phyloP scores from a whole-genome alignment of 2,888 invertebrate species.

The Deilephila porcellus region DNA sequence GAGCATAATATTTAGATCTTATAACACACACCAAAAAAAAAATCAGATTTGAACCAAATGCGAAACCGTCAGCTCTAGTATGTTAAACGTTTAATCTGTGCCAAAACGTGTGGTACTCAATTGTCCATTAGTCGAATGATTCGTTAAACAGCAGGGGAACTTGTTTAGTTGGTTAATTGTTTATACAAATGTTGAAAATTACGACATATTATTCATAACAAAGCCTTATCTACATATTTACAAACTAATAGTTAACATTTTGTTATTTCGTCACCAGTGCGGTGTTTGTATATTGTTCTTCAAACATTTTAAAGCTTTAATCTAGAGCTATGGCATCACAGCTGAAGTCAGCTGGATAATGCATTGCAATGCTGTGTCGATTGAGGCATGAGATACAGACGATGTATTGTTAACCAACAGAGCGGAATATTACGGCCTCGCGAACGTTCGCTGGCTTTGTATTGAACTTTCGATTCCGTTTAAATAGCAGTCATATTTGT shows the following conservation, averaged over 20 bases:
- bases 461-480: not conserved
- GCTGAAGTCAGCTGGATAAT: not conserved
- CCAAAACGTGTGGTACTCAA: not conserved
- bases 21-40: not conserved
- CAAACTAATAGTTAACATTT: too few relatives aligned
- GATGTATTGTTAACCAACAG: not conserved
- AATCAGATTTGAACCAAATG: not conserved
- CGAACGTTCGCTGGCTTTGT: not conserved
- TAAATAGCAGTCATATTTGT: not conserved
- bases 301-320: too few relatives aligned
- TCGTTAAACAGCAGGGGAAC: too few relatives aligned
- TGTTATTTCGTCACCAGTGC: too few relatives aligned
- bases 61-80: not conserved
- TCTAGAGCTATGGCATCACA: not conserved
- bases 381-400: not conserved
- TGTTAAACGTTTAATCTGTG: not conserved
- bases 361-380: not conserved
- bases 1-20: not conserved
- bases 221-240: too few relatives aligned
- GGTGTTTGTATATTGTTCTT: too few relatives aligned
- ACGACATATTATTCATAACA: too few relatives aligned
- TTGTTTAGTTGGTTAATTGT: too few relatives aligned
- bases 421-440: not conserved
- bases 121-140: too few relatives aligned
- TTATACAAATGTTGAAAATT: too few relatives aligned